A percentile compares a stretch with the other conserved stretches of the same genome.
Evolutionary conservation across 2,797 vertebrate species (phyloP).

Genomic region (Phataginus tricuspis): DNA sequence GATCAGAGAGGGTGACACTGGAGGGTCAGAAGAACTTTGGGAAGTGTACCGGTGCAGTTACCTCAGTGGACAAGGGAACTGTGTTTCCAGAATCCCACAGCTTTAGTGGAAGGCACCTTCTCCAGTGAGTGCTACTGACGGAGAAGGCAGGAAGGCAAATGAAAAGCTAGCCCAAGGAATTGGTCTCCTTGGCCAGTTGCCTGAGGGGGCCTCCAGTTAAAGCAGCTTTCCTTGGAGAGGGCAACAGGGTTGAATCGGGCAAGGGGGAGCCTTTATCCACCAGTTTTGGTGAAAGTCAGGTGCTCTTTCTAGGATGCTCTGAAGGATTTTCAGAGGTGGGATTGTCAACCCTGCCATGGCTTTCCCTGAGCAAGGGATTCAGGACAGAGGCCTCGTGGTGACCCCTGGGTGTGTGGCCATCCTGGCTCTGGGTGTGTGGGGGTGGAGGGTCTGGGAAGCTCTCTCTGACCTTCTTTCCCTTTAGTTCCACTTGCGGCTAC

Average conservation of each 20-base stretch:
- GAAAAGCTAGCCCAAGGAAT: neutral
- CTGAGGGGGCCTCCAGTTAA: neutral
- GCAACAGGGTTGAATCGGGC: neutral
- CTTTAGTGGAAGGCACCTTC: neutral
- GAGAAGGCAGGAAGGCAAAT: neutral
- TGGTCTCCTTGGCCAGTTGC: neutral
- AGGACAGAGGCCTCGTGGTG: too few species aligned
- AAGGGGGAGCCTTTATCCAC: neutral
- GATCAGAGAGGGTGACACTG: neutral
- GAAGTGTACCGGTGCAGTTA: neutral
- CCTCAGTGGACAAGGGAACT: neutral
- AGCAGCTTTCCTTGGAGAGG: neutral
- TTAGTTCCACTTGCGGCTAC: neutral
- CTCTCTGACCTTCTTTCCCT: neutral
- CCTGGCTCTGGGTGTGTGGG: neutral
- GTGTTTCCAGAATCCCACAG: neutral
- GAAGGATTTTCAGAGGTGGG: neutral
- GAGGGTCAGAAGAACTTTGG: neutral
- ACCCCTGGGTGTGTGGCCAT: fast-evolving
- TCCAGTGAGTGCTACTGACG: neutral
- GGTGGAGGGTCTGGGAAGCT: neutral
- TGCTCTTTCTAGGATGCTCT: neutral
- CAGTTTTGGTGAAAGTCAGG: neutral
- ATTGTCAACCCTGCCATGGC: neutral
- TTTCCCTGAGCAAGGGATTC: neutral